Base-by-base conservation (phyloP, 2,113 vertebrate genomes). In the Vimba vimba region DNA sequence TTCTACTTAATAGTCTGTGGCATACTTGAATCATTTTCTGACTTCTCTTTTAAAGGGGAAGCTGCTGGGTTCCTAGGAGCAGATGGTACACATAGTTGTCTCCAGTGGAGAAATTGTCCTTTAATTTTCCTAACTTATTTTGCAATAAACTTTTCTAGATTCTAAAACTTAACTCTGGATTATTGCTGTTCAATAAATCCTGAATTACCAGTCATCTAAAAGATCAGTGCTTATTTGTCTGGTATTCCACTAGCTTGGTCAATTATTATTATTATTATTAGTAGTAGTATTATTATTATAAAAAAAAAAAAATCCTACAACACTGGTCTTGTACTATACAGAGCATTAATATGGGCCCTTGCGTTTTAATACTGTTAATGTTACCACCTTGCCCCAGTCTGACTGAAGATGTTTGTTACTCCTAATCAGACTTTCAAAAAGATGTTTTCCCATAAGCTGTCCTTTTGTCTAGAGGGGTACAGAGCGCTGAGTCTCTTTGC, bases 101-200 rank as follows among this genome's bases (percentile, higher is more conserved):
- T 94, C 94, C 0, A 95, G 92, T 12, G 85, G 91, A 2, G 76
- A 90, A 52, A 83, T 94, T 69, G 89, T 90, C 74, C 33, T 93
- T 1, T 62, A 25, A 25, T 10, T 13, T 45, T 47, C 6, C 4
- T 13, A 19, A 71, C 19, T 71, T 8, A 21, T 74, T 45, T 74
- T 45, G 8, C 15, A 84, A 59, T 83, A 45, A 66, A 30, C 15
- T 66, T 15, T 13, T 66, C 12, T 66, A 66, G 62, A 30, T 66
- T 30, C 12, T 30, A n/a, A 69, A 33, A 57, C 60, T 3, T 11
- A 10, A 39, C 4, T 43, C 7, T 45, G 21, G 36, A 73, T 12
- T n/a, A 73, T 12, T 13, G 4, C 0, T 12, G 2, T 43, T 73
- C 19, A 21, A 30, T 15, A 15, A 17, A 13, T 68, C 6, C 64